These are phyloP conservation scores for Colostygia pectinataria DNA, from an alignment of 2,888 invertebrate genomes.

Conservation along the genomic window DNA sequence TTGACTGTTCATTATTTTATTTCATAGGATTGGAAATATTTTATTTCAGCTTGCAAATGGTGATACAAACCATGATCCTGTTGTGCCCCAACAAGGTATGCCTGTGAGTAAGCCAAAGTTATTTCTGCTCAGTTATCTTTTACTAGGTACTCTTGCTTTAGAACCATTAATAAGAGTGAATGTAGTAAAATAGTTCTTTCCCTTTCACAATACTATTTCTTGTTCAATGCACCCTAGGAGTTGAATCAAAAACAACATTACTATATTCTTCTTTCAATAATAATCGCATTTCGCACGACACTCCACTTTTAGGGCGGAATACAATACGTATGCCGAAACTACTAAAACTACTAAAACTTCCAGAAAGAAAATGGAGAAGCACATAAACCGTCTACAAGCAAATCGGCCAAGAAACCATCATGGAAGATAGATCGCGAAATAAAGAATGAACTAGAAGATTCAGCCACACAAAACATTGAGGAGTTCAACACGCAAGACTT, in stretches of 20 bases:
- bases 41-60: slow-evolving; percentile 37
- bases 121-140: no score
- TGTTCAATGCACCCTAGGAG: no score
- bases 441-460: slow-evolving; percentile 68
- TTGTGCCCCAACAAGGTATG: slow-evolving; percentile 11
- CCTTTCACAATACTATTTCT: no score
- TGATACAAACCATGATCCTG: slow-evolving; percentile 23
- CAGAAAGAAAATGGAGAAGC: slow-evolving; percentile 41
- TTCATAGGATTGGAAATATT: no score
- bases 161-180: no score
- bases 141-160: no score
- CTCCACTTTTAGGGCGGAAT: no score
- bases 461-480: slow-evolving; percentile 72
- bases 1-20: no score
- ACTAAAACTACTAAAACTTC: slow-evolving; percentile 11
- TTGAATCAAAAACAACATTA: no score
- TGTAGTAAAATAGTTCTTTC: no score
- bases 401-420: slow-evolving; percentile 52
- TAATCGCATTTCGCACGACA: no score
- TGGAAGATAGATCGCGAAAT: slow-evolving; percentile 77
- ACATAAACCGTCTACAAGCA: slow-evolving; percentile 31
- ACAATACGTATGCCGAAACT: background rate
- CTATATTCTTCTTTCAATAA: no score
- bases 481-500: slow-evolving; percentile 74
- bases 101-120: slow-evolving; percentile 16